Evolutionary conservation across 2,888 invertebrate genomes (phyloP), one percentile per base, ranked within the genome.

Genomic region (Chrysolina oricalcia): DNA sequence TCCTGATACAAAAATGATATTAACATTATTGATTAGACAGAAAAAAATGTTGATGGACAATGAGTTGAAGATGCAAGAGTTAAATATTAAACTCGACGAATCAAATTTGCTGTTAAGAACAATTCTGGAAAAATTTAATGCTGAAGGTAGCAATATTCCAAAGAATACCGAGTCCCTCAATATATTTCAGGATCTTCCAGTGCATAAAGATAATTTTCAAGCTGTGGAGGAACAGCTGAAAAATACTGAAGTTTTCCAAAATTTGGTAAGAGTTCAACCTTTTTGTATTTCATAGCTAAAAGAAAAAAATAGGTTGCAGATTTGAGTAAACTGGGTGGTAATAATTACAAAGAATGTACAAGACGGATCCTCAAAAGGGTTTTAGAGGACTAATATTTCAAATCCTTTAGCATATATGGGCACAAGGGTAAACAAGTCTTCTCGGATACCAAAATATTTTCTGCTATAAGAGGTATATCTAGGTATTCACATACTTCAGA

Each of bases 361-460:
- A 35, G 63, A 63, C 63, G 63, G 23, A 63, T 63, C 23, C 63
- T 63, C 63, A 63, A 63, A 23, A 63, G 63, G 35, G 63, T 63
- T 21, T 63, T 35, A 13, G 63, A 63, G 13, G 63, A 63, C 63
- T 35, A 63, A 63, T 40, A 15, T 63, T 35, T 63, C 63, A 63
- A 63, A n/a, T n/a, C n/a, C n/a, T n/a, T n/a, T n/a, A n/a, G n/a
- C n/a, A n/a, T n/a, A n/a, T n/a, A n/a, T n/a, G n/a, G n/a, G n/a
- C n/a, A n/a, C n/a, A n/a, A n/a, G n/a, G n/a, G n/a, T n/a, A n/a
- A n/a, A n/a, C n/a, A n/a, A n/a, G n/a, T n/a, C n/a, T n/a, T n/a
- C n/a, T n/a, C n/a, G n/a, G n/a, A n/a, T n/a, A n/a, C n/a, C n/a
- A n/a, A n/a, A n/a, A n/a, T n/a, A n/a, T n/a, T n/a, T n/a, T n/a